These are phyloP conservation scores for Drosophila flavopinicola DNA, from an alignment of 2,888 invertebrate genomes.

Conservation along the genomic window DNA sequence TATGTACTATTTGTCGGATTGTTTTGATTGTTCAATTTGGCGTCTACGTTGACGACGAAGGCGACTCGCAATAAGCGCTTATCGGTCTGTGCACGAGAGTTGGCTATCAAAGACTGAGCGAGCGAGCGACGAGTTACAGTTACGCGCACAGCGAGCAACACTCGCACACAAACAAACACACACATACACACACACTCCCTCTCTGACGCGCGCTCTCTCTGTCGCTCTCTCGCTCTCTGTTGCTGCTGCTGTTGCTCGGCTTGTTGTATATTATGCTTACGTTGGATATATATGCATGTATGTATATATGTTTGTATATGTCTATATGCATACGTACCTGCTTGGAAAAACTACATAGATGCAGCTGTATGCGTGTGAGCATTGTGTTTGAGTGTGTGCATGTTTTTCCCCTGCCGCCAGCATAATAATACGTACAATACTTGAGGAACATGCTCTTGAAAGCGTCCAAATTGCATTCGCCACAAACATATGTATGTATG, in stretches of 20 bases:
- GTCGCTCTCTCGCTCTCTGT: slow-evolving; percentile 20
- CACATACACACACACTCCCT: slow-evolving; percentile 21
- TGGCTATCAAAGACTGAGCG: slow-evolving; percentile 84
- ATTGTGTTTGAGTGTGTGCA: slow-evolving; percentile 18
- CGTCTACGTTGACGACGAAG: slow-evolving; percentile 37
- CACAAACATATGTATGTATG: slow-evolving; percentile 23
- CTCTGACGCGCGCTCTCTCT: slow-evolving; percentile 8
- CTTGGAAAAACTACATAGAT: slow-evolving; percentile 63
- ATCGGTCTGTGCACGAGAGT: slow-evolving; percentile 83
- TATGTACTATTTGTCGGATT: slow-evolving; percentile 11
- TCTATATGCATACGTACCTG: slow-evolving; percentile 50
- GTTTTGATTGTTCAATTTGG: slow-evolving; percentile 49
- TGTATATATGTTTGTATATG: slow-evolving; percentile 3
- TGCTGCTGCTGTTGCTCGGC: slow-evolving; percentile 33
- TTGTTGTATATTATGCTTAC: slow-evolving; percentile 51
- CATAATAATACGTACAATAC: slow-evolving; percentile 55
- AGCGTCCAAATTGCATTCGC: slow-evolving; percentile 59
- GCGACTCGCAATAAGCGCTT: slow-evolving; percentile 70
- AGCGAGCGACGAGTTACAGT: slow-evolving; percentile 67
- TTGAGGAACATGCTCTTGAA: slow-evolving; percentile 57
- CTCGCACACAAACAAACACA: slow-evolving; percentile 28
- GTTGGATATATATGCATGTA: slow-evolving; percentile 4
- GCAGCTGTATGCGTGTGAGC: slow-evolving; percentile 17
- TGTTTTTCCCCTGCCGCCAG: slow-evolving; percentile 41
- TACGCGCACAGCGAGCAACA: slow-evolving; percentile 62